Evolutionary conservation across 2,113 vertebrate species (phyloP), one percentile per base, ranked within the genome.

Genomic region (Myiozetetes cayanensis): DNA sequence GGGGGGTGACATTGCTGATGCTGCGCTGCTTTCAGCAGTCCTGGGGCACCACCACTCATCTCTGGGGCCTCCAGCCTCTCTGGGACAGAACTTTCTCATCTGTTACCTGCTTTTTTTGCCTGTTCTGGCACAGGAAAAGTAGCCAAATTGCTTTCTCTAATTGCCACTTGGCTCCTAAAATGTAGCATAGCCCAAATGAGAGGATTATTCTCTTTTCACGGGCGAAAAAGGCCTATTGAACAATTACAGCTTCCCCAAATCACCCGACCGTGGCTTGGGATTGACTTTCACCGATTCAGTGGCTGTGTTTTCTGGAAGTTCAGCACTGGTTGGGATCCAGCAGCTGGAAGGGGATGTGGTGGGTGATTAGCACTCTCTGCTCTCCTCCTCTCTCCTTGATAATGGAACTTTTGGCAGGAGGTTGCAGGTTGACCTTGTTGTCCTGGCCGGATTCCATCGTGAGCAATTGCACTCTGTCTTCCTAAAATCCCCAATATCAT

Each of bases 401-500:
- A 59, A 58, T 41, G 85, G 82, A 41, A 56, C 89, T 90, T 90
- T 80, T 97, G 97, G 96, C 96, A 94, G 84, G 79, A 72, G 65
- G n/a, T 53, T 44, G 52, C 56, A 56, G 53, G 2, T 62, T 89
- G 91, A 91, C 93, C 93, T 80, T 25, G 71, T 66, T 10, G 0
- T 61, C 44, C 68, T 93, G 94, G 86, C 88, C 39, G 55, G 41
- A 22, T 90, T 90, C 88, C 88, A 16, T 49, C 0, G 0, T 49
- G 56, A 75, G 75, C 63, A 79, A 35, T 88, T 91, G 63, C 47
- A 16, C 52, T 85, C 37, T 23, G 22, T 94, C 79, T 61, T 55
- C 44, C 79, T 61, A 23, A 89, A 91, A 87, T 72, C n/a, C 66
- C 79, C 67, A 12, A 0, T 66, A 13, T n/a, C 18, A 61, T 85